phyloP scores from a whole-genome alignment of 2,113 vertebrate genomes.

The Sinocyclocheilus rhinocerous region DNA sequence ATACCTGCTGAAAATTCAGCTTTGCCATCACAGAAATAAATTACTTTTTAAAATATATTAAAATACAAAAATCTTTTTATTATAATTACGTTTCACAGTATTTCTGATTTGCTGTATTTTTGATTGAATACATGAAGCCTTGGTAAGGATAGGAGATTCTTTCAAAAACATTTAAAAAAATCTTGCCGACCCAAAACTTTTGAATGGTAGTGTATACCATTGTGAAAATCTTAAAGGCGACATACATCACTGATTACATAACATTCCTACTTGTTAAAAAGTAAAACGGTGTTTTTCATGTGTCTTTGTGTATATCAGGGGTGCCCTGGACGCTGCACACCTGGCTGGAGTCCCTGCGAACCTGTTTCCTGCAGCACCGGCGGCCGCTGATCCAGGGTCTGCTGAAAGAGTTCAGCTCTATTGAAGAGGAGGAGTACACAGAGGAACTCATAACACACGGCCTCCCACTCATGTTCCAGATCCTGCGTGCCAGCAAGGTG shows the following conservation, averaged over 20 bases:
- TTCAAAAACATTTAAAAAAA: neutral
- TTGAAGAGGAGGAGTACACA: constrained; percentile 95
- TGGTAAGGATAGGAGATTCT: neutral
- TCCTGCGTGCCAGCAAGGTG: constrained; percentile 97
- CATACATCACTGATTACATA: neutral
- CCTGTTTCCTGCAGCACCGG: constrained; percentile 91
- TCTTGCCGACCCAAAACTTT: neutral
- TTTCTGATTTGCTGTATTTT: neutral
- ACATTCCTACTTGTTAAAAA: neutral
- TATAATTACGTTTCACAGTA: neutral
- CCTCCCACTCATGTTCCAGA: constrained; percentile 94
- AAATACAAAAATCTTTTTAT: neutral
- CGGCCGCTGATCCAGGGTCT: constrained; percentile 92
- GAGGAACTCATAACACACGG: constrained; percentile 92
- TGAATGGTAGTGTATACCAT: neutral
- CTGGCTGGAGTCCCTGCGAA: constrained; percentile 92
- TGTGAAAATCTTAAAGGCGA: neutral
- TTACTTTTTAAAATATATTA: neutral
- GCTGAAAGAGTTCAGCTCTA: constrained; percentile 94
- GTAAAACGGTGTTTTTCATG: neutral
- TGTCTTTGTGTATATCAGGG: constrained; percentile 69
- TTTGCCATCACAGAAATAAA: neutral
- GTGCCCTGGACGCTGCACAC: constrained; percentile 96
- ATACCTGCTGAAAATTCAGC: neutral
- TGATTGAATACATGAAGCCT: neutral